Conservation (phyloP, 1,140 invertebrate species). For the Holcopasites calliopsidis region DNA sequence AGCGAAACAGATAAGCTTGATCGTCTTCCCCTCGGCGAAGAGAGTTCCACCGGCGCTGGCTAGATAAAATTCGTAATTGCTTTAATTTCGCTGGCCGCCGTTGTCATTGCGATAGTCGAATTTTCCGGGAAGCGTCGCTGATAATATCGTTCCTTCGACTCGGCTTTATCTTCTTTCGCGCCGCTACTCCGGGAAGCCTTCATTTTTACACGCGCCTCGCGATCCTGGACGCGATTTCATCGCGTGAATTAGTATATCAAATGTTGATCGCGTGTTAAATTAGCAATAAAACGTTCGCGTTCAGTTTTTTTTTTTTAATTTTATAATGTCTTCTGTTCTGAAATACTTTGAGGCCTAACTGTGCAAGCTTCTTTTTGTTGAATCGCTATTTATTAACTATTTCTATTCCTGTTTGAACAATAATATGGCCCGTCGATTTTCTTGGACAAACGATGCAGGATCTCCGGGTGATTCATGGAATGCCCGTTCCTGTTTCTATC, state of each 20-base stretch:
- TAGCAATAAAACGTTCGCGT: too few species aligned
- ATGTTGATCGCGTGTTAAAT: neutral
- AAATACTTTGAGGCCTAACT: too few species aligned
- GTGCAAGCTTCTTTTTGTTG: too few species aligned
- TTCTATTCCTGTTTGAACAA: too few species aligned
- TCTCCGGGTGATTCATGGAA: too few species aligned
- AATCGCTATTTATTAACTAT: too few species aligned
- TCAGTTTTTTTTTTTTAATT: too few species aligned
- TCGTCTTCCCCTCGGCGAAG: slow-evolving; percentile 23
- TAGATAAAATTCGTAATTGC: slow-evolving; percentile 59
- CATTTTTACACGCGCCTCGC: neutral
- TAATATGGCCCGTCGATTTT: too few species aligned
- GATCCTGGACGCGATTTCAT: neutral
- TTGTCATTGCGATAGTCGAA: slow-evolving; percentile 27
- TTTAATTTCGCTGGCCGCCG: slow-evolving; percentile 3
- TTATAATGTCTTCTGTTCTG: too few species aligned
- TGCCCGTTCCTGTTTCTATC: too few species aligned
- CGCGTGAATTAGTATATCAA: neutral
- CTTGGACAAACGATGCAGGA: too few species aligned
- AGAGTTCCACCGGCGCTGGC: slow-evolving; percentile 25
- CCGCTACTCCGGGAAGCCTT: neutral
- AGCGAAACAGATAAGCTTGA: slow-evolving; percentile 48
- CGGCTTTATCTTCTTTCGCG: slow-evolving; percentile 17
- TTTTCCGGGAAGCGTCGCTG: slow-evolving; percentile 19
- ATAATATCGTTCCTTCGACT: slow-evolving; percentile 9